Conservation (phyloP, 2,113 vertebrate genomes). For the Murina feae region DNA sequence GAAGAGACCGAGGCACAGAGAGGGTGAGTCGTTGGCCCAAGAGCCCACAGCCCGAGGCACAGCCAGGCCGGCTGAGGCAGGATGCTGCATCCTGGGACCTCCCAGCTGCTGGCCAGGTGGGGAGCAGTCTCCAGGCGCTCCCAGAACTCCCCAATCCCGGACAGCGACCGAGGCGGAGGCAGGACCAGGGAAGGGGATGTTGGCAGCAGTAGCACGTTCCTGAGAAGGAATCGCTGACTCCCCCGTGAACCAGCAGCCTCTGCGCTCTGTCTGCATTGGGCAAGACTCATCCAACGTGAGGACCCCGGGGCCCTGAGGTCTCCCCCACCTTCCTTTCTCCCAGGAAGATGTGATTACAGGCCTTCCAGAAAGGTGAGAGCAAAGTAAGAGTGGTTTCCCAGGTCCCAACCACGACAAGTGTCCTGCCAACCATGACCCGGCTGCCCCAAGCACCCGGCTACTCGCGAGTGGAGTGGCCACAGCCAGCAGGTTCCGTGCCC, state of each 20-base stretch:
- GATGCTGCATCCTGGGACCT: not conserved
- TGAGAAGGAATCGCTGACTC: not conserved
- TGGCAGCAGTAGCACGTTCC: not conserved
- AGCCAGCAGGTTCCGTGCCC: fast-evolving
- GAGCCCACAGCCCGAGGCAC: not conserved
- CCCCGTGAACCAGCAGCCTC: not conserved
- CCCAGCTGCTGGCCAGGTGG: too few species aligned
- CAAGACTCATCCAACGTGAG: fast-evolving
- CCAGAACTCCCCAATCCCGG: too few species aligned
- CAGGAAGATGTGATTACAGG: not conserved
- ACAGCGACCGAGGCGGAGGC: not conserved
- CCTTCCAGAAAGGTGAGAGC: fast-evolving
- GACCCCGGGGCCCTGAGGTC: not conserved
- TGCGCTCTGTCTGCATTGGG: not conserved
- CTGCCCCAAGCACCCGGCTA: not conserved
- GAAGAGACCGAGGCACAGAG: not conserved
- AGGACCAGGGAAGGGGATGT: fast-evolving
- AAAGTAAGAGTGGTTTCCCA: not conserved
- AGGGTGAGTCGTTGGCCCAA: fast-evolving
- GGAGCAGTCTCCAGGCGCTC: not conserved
- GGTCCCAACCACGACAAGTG: not conserved
- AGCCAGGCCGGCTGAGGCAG: not conserved
- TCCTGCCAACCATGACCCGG: not conserved
- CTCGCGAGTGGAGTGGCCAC: fast-evolving
- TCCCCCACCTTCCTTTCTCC: fast-evolving